Base-by-base conservation (phyloP, 2,113 vertebrate genomes). In the Gila orcuttii region DNA sequence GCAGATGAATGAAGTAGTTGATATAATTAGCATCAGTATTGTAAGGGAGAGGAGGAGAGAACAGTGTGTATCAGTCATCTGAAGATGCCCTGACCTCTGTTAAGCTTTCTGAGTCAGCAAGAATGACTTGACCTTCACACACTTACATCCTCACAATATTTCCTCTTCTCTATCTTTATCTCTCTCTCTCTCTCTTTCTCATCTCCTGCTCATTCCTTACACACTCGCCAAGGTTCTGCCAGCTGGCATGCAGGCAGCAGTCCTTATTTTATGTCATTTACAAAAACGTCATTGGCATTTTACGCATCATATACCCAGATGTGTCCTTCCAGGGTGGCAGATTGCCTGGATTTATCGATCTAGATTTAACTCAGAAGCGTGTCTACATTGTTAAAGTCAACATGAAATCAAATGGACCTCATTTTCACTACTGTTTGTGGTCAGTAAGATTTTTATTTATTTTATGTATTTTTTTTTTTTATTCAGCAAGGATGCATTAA, bases 51-150 rank as follows among this genome's bases (percentile, higher is more conserved):
- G 66, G 31, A 78, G 55, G 86, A 83, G 31, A 87, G 83, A n/a
- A 77, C 71, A 78, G 60, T 31, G 82, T 45, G 82, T 89, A 87
- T 89, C 88, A 85, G 88, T 87, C 50, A 89, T 85, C 82, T 85
- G 68, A 66, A 82, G 73, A 59, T 64, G 62, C 79, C 75, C 78
- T 82, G 82, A 89, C 88, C 83, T 87, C 88, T 87, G 83, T 74
- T 57, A 73, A 87, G 77, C 52, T 74, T 84, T 88, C 85, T 87
- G 88, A 89, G 82, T 87, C 85, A 89, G 85, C 88, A 84, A 88
- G 68, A 84, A 75, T 73, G 81, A 79, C 78, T 79, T 47, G 78
- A 86, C 88, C 85, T 89, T 79, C 55, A 85, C 80, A 83, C 80
- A 45, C 69, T 62, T 82, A 15, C 81, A 57, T 81, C 52, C 59